A percentile compares a stretch with the other conserved stretches of the same genome.
phyloP scores from a whole-genome alignment of 2,888 invertebrate species.

The Augochlorella aurata region DNA sequence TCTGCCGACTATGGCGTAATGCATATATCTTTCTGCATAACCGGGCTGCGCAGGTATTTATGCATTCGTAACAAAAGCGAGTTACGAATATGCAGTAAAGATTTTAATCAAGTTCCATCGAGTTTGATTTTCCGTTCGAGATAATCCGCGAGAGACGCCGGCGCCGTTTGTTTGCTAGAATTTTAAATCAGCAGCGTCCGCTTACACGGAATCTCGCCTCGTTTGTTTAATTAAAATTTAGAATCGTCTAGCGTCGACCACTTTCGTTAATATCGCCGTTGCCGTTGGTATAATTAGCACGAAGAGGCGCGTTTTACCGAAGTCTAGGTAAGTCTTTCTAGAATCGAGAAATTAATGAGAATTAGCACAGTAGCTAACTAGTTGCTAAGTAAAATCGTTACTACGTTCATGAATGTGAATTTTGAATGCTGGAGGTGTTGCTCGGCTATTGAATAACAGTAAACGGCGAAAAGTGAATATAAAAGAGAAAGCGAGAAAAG shows the following conservation, averaged over 20 bases:
- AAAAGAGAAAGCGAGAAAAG: neutral
- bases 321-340: neutral
- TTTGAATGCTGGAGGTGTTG: neutral
- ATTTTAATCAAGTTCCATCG: neutral
- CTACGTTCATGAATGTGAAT: too few species aligned
- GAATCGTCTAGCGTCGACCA: neutral
- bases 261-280: too few species aligned
- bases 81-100: neutral
- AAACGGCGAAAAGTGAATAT: neutral
- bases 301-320: neutral
- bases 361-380: neutral
- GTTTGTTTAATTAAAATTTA: neutral
- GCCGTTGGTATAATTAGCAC: too few species aligned
- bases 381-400: neutral
- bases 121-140: neutral
- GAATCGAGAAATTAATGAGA: neutral
- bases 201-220: neutral
- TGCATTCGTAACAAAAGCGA: neutral
- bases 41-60: neutral
- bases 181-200: neutral
- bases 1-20: neutral
- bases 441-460: neutral
- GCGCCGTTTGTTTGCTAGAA: neutral
- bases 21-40: too few species aligned
- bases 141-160: neutral